Conservation (phyloP, 2,113 vertebrate species). For the Labeo rohita region DNA sequence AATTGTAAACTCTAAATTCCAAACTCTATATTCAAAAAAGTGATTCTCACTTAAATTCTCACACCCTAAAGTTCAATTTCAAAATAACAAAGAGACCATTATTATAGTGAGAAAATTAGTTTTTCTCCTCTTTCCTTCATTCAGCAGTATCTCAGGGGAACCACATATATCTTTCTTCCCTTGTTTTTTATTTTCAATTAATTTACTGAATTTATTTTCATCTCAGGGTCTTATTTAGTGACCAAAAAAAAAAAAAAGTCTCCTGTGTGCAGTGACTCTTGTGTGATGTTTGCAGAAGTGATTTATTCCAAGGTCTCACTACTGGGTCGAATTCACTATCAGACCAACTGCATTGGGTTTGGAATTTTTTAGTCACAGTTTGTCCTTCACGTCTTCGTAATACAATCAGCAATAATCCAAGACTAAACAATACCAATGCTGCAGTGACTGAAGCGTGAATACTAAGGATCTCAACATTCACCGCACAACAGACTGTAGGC, state of each 20-base stretch:
- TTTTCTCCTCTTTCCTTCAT: constrained; percentile 61
- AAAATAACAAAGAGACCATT: constrained; percentile 63
- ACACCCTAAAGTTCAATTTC: constrained; percentile 27
- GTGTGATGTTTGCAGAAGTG: constrained; percentile 62
- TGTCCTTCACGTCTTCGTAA: constrained; percentile 67
- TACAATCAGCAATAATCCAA: constrained; percentile 60
- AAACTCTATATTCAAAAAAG: no score
- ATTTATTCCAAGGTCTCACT: constrained; percentile 67
- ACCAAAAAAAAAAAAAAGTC: constrained; percentile 56
- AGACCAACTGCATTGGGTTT: constrained; percentile 58
- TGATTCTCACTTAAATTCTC: no score
- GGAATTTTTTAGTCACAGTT: constrained; percentile 54
- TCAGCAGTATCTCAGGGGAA: constrained; percentile 57
- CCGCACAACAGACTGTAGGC: background rate
- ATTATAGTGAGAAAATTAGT: constrained; percentile 71
- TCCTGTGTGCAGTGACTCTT: constrained; percentile 56
- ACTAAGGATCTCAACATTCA: constrained; percentile 18
- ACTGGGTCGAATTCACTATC: constrained; percentile 59
- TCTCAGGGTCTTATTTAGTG: constrained; percentile 63
- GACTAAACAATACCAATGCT: constrained; percentile 11
- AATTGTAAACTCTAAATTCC: no score
- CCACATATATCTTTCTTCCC: constrained; percentile 51
- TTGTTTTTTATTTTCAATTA: constrained; percentile 72
- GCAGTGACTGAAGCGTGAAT: constrained; percentile 28
- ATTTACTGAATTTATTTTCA: constrained; percentile 70